phyloP scores from a whole-genome alignment of 2,888 invertebrate species.

The Scrobipalpa atriplicella region DNA sequence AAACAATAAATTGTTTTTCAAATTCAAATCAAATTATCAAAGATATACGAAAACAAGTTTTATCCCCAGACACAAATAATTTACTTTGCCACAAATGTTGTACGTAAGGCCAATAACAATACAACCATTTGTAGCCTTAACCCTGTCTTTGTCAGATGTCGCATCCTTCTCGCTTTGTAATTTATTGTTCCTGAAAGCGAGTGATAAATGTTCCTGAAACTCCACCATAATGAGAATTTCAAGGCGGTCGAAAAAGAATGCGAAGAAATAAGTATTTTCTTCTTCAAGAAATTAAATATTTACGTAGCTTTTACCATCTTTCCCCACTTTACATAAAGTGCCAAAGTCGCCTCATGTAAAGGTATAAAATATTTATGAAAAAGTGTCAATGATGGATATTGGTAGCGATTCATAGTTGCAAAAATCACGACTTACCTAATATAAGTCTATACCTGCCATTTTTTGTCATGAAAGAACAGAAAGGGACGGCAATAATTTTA shows the following conservation, averaged over 20 bases:
- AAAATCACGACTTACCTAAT: too few species aligned
- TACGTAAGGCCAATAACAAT: not conserved
- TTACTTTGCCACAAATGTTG: not conserved
- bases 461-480: too few species aligned
- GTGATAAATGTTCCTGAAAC: constrained; percentile 1
- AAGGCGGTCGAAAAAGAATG: not conserved
- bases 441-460: too few species aligned
- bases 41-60: too few species aligned
- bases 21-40: too few species aligned
- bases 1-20: too few species aligned
- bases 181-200: not conserved
- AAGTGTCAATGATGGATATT: not conserved
- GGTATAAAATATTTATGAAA: not conserved
- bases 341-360: not conserved
- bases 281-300: constrained; percentile 2
- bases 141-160: not conserved
- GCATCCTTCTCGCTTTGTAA: constrained; percentile 12
- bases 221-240: not conserved
- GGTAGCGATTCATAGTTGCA: too few species aligned
- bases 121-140: not conserved
- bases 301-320: not conserved
- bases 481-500: too few species aligned
- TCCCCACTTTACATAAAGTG: not conserved
- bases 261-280: not conserved
- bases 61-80: too few species aligned